Conservation (phyloP, 2,888 invertebrate genomes). For the Agrochola macilenta region DNA sequence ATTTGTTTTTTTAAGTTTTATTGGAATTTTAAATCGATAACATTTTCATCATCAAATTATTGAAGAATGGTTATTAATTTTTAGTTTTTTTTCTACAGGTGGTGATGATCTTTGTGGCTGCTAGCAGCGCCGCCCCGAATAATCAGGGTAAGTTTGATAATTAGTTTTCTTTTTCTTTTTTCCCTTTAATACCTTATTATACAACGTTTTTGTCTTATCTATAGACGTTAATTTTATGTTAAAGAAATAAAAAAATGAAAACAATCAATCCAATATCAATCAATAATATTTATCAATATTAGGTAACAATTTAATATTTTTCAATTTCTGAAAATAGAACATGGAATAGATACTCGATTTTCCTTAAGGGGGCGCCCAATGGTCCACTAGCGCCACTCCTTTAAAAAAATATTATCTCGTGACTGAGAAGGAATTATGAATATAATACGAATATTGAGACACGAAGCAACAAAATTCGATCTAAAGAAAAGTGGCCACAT, state of each 20-base stretch:
- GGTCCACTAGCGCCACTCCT: no score
- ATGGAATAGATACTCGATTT: not conserved
- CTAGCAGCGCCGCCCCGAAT: constrained; percentile 35
- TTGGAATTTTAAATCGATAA: not conserved
- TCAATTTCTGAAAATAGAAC: not conserved
- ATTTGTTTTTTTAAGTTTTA: not conserved
- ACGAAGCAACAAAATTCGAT: no score
- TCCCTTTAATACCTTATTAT: no score
- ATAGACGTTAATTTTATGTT: not conserved
- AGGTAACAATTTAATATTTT: no score
- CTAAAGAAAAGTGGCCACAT: no score
- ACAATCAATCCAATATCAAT: no score
- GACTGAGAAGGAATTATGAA: no score
- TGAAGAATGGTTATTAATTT: not conserved
- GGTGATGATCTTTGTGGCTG: constrained; percentile 22
- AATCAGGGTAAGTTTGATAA: constrained; percentile 33
- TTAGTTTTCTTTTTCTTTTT: not conserved
- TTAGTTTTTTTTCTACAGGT: constrained; percentile 20
- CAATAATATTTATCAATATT: no score
- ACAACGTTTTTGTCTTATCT: not conserved
- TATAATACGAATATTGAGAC: no score
- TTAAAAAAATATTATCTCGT: no score
- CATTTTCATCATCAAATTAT: not conserved
- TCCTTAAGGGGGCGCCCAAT: no score
- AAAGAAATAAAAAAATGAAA: no score